Conservation (phyloP, 23 tunicate species). For the Styela clava region DNA sequence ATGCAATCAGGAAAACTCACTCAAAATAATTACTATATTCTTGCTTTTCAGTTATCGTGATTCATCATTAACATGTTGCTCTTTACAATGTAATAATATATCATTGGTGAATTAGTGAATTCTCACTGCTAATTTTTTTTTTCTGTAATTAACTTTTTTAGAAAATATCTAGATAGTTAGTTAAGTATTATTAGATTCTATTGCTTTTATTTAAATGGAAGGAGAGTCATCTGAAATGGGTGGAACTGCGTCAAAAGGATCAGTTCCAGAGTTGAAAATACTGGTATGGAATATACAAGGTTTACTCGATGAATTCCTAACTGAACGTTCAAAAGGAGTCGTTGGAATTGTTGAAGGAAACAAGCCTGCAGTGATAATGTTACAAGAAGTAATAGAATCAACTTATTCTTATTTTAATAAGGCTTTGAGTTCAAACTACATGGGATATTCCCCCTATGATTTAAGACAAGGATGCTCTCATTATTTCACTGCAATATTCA, state of each 20-base stretch:
- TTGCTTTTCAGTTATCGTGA: too few species aligned
- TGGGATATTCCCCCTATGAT: neutral
- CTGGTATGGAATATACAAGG: constrained; percentile 58
- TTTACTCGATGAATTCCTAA: constrained; percentile 2
- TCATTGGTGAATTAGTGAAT: too few species aligned
- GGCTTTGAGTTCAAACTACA: neutral
- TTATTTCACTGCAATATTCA: constrained; percentile 22
- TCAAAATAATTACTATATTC: too few species aligned
- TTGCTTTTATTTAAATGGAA: too few species aligned
- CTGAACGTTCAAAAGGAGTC: constrained; percentile 22
- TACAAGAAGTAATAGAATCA: constrained; percentile 32
- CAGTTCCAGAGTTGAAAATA: neutral
- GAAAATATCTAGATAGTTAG: too few species aligned
- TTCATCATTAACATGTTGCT: too few species aligned
- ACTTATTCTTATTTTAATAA: constrained; percentile 18
- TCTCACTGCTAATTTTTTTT: too few species aligned
- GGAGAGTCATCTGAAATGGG: neutral
- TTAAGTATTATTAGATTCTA: too few species aligned
- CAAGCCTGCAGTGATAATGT: constrained; percentile 35
- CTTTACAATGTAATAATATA: too few species aligned
- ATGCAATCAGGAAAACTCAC: too few species aligned
- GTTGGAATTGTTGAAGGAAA: constrained; percentile 15
- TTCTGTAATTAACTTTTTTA: too few species aligned
- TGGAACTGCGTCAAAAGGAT: neutral
- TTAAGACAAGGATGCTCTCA: neutral